Conservation (phyloP, 2,113 vertebrate species). For the Poeciliopsis turrubarensis region DNA sequence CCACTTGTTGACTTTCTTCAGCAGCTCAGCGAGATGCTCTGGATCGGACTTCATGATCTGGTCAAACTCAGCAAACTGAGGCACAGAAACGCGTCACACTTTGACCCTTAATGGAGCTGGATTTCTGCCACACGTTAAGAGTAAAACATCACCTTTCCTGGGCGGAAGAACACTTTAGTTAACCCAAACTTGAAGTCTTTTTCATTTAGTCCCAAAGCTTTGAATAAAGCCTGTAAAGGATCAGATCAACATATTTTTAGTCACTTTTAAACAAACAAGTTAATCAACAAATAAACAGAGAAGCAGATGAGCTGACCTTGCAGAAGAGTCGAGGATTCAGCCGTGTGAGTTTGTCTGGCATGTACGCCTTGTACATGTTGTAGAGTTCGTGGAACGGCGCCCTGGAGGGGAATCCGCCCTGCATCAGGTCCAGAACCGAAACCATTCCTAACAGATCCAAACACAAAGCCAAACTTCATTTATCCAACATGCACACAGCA, state of each 20-base stretch:
- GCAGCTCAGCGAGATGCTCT: conserved; percentile 92
- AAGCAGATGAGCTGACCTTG: conserved; percentile 82
- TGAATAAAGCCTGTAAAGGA: conserved; percentile 90
- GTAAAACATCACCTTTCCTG: conserved; percentile 88
- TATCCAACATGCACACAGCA: too few relatives aligned
- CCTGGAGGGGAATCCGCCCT: conserved; percentile 96
- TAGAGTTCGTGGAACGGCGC: conserved; percentile 98
- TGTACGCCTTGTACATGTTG: conserved; percentile 98
- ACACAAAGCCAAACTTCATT: not conserved
- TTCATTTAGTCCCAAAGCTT: conserved; percentile 96
- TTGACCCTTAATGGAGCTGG: not conserved
- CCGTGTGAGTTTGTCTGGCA: conserved; percentile 92
- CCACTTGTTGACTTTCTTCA: conserved; percentile 95
- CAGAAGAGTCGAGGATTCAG: conserved; percentile 97
- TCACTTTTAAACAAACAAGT: conserved; percentile 11
- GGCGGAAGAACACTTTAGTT: conserved; percentile 97
- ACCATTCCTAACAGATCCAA: conserved; percentile 88
- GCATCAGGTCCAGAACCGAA: conserved; percentile 98
- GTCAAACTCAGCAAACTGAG: conserved; percentile 98
- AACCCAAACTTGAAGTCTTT: conserved; percentile 97
- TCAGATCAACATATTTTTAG: conserved; percentile 19
- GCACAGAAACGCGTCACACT: not conserved
- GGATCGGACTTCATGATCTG: conserved; percentile 99
- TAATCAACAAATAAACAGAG: conserved; percentile 6
- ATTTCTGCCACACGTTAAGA: not conserved